These are phyloP conservation scores for Sinella curviseta DNA, from an alignment of 1,140 invertebrate species.

Conservation along the genomic window DNA sequence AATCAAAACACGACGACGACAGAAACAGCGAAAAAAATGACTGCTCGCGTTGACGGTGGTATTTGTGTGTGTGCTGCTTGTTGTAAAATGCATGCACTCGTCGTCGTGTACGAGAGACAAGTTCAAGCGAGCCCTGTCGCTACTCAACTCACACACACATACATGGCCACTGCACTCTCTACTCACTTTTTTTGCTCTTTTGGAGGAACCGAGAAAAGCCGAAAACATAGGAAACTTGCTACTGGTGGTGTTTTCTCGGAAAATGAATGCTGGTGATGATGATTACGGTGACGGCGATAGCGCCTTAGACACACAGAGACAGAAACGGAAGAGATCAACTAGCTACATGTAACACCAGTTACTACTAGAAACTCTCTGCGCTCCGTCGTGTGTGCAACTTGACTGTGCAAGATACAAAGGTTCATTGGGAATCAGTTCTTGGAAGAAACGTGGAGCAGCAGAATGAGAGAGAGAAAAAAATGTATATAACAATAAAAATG, in stretches of 20 bases:
- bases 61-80: no score
- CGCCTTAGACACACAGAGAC: not conserved
- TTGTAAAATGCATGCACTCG: no score
- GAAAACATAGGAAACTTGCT: not conserved
- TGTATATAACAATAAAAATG: no score
- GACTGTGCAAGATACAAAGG: not conserved
- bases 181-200: not conserved
- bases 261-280: not conserved
- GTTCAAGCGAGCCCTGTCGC: no score
- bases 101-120: no score
- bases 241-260: not conserved
- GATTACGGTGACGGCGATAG: no score
- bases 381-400: not conserved
- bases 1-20: no score
- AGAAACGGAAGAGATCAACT: not conserved
- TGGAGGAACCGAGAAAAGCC: not conserved
- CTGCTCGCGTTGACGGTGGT: no score
- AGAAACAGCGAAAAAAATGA: no score
- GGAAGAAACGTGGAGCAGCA: not conserved
- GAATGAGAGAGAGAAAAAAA: not conserved
- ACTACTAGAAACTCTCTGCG: no score
- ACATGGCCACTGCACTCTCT: not conserved
- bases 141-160: not conserved
- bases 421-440: not conserved
- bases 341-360: no score